Percentiles rank a stretch among this genome's conserved stretches.
Evolutionary conservation across 2,888 invertebrate genomes (phyloP).

Genomic region (Heliconius charithonia): DNA sequence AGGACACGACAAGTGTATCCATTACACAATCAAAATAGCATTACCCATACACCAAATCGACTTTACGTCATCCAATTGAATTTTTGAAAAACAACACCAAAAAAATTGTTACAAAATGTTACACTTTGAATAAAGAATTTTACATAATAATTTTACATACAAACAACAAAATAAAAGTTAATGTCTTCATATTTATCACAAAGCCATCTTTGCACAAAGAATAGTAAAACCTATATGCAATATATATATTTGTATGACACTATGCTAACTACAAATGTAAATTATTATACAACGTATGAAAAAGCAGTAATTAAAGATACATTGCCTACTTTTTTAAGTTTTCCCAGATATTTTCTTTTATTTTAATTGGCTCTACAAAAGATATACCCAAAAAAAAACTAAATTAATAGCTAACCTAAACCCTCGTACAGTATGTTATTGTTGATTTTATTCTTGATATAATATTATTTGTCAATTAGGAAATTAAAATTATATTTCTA

Average conservation of each 20-base stretch:
- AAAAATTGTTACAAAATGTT: constrained; percentile 55
- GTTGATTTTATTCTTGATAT: too few relatives aligned
- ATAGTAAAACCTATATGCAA: not conserved
- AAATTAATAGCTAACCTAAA: too few relatives aligned
- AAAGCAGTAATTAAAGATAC: not conserved
- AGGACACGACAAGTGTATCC: constrained; percentile 62
- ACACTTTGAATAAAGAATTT: constrained; percentile 55
- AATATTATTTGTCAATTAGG: not conserved
- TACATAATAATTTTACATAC: constrained; percentile 59
- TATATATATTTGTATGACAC: not conserved
- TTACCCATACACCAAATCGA: constrained; percentile 52
- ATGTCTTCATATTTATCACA: constrained; percentile 9
- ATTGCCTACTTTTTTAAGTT: not conserved
- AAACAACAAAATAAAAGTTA: constrained; percentile 21
- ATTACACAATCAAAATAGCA: constrained; percentile 55
- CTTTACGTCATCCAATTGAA: constrained; percentile 52
- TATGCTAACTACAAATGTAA: not conserved
- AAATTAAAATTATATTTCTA: not conserved
- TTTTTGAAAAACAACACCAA: constrained; percentile 53
- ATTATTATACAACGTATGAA: not conserved
- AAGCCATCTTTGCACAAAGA: constrained; percentile 1
- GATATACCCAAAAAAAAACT: not conserved
- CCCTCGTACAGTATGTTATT: too few relatives aligned
- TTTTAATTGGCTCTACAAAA: not conserved
- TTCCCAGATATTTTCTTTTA: not conserved